Conservation (phyloP, 2,113 vertebrate genomes). For the Mormoops blainvillei region DNA sequence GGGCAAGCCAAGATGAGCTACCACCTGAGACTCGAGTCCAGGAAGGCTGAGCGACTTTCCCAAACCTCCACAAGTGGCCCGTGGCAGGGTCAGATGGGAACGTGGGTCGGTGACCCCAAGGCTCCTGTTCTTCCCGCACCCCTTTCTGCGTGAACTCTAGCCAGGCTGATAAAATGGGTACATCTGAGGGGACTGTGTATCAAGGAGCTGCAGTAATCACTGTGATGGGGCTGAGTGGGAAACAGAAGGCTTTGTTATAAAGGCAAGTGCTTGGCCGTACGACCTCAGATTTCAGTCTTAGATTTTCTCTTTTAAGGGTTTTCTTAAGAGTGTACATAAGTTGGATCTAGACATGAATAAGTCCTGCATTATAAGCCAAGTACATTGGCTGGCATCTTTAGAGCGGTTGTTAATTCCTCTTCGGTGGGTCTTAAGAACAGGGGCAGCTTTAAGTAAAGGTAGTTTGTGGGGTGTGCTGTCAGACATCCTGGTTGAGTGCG, state of each 20-base stretch:
- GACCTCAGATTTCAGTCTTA: background rate
- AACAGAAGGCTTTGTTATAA: background rate
- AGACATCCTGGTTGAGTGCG: background rate
- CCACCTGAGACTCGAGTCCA: background rate
- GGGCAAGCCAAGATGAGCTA: background rate
- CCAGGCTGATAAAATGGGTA: background rate
- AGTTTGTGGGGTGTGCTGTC: background rate
- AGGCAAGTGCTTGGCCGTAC: background rate
- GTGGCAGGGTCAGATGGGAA: background rate
- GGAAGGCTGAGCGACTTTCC: background rate
- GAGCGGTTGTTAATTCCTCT: background rate
- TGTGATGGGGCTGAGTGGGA: background rate
- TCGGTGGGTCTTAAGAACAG: conserved; percentile 1
- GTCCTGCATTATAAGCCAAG: background rate
- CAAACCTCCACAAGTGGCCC: background rate
- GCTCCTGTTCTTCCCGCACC: background rate
- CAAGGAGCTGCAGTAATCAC: background rate
- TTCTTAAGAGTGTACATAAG: background rate
- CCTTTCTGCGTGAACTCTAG: background rate
- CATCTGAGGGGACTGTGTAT: background rate
- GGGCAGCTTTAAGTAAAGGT: conserved; percentile 23
- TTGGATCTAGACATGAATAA: background rate
- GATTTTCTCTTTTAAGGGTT: background rate
- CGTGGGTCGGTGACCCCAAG: background rate
- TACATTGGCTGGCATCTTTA: background rate